Evolutionary conservation across 1,140 invertebrate genomes (phyloP).

Genomic region (Catajapyx aquilonaris): DNA sequence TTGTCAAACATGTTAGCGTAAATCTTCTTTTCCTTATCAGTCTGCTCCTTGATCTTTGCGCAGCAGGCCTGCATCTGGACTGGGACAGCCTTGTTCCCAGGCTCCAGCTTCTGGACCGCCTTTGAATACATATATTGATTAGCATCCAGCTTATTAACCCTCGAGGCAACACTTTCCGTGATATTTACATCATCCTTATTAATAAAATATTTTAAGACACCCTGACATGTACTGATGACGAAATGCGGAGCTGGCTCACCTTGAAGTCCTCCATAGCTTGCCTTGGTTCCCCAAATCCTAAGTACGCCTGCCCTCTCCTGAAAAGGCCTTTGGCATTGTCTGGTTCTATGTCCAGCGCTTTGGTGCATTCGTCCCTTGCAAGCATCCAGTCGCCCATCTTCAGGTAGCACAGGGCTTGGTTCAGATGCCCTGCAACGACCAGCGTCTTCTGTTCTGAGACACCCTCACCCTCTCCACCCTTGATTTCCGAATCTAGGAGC

Average conservation of each 20-base stretch:
- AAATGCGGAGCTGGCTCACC: too few species aligned
- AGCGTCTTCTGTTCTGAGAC: conserved; percentile 34
- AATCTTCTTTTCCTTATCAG: conserved; percentile 63
- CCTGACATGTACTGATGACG: too few species aligned
- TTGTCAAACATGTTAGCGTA: conserved; percentile 92
- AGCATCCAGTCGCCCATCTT: conserved; percentile 54
- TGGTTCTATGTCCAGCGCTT: conserved; percentile 48
- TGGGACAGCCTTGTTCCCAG: conserved; percentile 59
- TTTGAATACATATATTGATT: too few species aligned
- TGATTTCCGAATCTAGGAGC: too few species aligned
- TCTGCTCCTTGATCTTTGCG: conserved; percentile 48
- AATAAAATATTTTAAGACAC: too few species aligned
- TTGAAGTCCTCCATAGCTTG: conserved; percentile 60
- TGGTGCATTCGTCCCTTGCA: conserved; percentile 43
- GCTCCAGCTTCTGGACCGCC: conserved; percentile 43
- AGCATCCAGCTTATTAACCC: too few species aligned
- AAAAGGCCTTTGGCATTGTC: conserved; percentile 80
- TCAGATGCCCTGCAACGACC: conserved; percentile 51
- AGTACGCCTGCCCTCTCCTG: conserved; percentile 59
- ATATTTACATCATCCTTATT: too few species aligned
- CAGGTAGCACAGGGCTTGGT: conserved; percentile 64
- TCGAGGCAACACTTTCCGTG: too few species aligned
- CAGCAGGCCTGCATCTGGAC: conserved; percentile 53
- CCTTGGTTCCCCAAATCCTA: conserved; percentile 54
- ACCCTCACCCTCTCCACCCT: conserved; percentile 23